These are phyloP conservation scores for Bursaphelenchus okinawaensis DNA, from an alignment of 2,888 invertebrate genomes.

Conservation along the genomic window DNA sequence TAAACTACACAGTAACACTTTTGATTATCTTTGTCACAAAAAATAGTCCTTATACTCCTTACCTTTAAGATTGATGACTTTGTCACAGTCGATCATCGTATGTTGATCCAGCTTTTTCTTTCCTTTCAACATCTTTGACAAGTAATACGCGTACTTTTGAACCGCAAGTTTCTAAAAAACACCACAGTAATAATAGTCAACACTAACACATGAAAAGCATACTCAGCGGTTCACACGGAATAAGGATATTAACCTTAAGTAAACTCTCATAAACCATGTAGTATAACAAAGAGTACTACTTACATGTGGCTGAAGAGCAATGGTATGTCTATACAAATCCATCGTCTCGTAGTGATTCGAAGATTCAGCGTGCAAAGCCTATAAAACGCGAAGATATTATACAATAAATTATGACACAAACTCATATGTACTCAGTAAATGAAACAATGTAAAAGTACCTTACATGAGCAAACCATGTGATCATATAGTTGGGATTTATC, in stretches of 20 bases:
- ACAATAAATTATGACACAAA: background rate
- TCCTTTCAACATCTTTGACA: background rate
- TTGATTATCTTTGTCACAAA: too few species aligned
- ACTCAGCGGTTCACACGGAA: too few species aligned
- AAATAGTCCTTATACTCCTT: background rate
- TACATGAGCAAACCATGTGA: constrained; percentile 16
- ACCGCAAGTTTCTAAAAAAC: background rate
- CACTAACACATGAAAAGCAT: too few species aligned
- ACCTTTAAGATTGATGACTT: background rate
- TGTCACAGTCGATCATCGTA: background rate
- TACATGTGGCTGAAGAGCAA: constrained; percentile 21
- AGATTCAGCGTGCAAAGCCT: constrained; percentile 20
- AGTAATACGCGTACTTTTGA: background rate
- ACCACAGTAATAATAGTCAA: too few species aligned
- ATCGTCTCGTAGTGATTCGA: constrained; percentile 19
- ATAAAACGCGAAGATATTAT: background rate
- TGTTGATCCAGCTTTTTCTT: background rate
- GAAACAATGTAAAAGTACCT: background rate
- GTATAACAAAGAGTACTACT: too few species aligned
- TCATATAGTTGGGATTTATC: constrained; percentile 23
- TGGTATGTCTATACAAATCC: constrained; percentile 25
- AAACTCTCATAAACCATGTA: too few species aligned
- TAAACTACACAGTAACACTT: too few species aligned
- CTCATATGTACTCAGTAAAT: background rate
- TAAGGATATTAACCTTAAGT: too few species aligned